These are phyloP conservation scores for Heliconius ethilla DNA, from an alignment of 2,888 invertebrate species.

Conservation along the genomic window DNA sequence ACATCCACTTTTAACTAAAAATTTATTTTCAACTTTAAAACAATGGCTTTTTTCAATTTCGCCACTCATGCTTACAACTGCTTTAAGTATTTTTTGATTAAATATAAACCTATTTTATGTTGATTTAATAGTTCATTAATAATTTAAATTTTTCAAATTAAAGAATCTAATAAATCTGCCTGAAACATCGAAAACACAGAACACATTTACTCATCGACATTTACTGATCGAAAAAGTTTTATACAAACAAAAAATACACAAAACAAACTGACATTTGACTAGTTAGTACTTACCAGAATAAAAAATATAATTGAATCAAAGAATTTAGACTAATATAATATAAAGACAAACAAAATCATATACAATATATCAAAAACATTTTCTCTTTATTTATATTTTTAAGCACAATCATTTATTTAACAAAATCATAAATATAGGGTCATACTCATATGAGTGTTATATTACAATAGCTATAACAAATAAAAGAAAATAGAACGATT, in stretches of 20 bases:
- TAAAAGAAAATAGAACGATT: too few relatives aligned
- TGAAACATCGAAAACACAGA: too few relatives aligned
- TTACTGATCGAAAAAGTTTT: too few relatives aligned
- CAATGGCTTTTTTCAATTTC: conserved; percentile 65
- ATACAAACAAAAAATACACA: neutral
- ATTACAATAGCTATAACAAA: too few relatives aligned
- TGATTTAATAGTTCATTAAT: neutral
- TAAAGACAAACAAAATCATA: too few relatives aligned
- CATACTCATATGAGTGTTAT: too few relatives aligned
- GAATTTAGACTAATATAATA: too few relatives aligned
- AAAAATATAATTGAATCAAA: neutral
- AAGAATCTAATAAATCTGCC: neutral
- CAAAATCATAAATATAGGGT: neutral
- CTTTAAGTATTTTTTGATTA: neutral
- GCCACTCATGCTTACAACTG: conserved; percentile 56
- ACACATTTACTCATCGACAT: too few relatives aligned
- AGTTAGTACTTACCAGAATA: neutral
- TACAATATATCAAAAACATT: neutral
- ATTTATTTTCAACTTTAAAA: conserved; percentile 78
- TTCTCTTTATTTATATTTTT: neutral
- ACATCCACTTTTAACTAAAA: conserved; percentile 81
- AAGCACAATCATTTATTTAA: neutral
- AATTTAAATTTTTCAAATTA: neutral
- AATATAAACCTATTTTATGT: neutral
- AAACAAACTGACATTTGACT: neutral